These are phyloP conservation scores for Druceiella hillmani DNA, from an alignment of 2,888 invertebrate species.

Conservation along the genomic window DNA sequence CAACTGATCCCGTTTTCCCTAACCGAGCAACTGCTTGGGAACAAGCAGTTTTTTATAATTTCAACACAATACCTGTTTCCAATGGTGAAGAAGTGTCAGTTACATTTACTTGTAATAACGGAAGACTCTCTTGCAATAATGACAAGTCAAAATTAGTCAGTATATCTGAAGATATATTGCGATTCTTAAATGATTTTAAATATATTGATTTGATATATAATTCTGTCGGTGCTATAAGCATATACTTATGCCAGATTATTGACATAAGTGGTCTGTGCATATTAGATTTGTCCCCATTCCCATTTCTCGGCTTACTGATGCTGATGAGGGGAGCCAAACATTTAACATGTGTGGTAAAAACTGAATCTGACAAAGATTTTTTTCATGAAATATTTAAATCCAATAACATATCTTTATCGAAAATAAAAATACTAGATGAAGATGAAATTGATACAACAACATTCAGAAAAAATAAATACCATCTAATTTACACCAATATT, in stretches of 20 bases:
- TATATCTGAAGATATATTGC: slow-evolving; percentile 34
- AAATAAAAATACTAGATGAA: slow-evolving; percentile 36
- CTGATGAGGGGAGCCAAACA: slow-evolving; percentile 44
- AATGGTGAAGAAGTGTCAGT: slow-evolving; percentile 32
- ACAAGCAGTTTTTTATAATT: slow-evolving; percentile 64
- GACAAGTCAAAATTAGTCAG: slow-evolving; percentile 28
- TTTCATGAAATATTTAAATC: slow-evolving; percentile 37
- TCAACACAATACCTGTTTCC: slow-evolving; percentile 33
- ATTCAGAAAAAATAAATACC: slow-evolving; percentile 36
- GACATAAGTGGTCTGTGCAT: slow-evolving; percentile 33
- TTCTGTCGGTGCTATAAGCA: slow-evolving; percentile 34
- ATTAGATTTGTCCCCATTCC: slow-evolving; percentile 58
- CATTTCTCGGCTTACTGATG: slow-evolving; percentile 55
- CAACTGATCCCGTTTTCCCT: slow-evolving; percentile 53
- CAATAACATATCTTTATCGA: slow-evolving; percentile 37
- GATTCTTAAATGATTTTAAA: slow-evolving; percentile 47
- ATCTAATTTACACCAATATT: slow-evolving; percentile 51
- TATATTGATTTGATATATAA: slow-evolving; percentile 38
- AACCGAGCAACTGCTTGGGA: slow-evolving; percentile 65
- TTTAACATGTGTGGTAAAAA: slow-evolving; percentile 42
- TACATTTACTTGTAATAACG: slow-evolving; percentile 35
- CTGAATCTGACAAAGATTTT: slow-evolving; percentile 36
- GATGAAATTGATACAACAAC: slow-evolving; percentile 31
- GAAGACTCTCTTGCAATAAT: slow-evolving; percentile 35
- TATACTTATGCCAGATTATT: slow-evolving; percentile 37